Percentiles rank a stretch among this genome's conserved stretches.
Conservation (phyloP, 2,113 vertebrate species). For the Etheostoma spectabile region DNA sequence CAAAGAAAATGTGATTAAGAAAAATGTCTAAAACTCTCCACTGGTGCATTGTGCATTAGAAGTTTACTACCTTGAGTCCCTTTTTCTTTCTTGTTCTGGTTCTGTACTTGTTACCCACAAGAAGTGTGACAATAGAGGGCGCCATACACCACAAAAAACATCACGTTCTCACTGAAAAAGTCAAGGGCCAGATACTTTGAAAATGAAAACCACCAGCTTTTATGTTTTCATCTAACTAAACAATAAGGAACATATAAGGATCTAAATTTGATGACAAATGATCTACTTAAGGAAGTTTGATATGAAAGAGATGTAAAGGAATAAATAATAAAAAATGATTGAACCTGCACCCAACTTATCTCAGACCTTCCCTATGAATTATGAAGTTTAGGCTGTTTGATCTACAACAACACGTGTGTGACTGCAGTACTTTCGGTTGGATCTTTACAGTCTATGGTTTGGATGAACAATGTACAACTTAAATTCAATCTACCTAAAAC, state of each 20-base stretch:
- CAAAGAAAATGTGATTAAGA: not conserved
- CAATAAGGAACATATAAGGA: not conserved
- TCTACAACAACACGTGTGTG: not conserved
- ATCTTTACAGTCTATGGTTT: not conserved
- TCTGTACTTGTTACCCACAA: not conserved
- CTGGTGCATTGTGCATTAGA: not conserved
- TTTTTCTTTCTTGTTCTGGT: slow-evolving; percentile 3
- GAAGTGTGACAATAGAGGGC: slow-evolving; percentile 35
- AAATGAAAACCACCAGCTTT: not conserved
- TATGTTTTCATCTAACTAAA: not conserved
- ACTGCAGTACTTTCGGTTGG: not conserved
- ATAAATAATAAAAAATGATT: not conserved
- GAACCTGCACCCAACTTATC: not conserved
- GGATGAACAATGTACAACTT: not conserved
- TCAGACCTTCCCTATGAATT: not conserved
- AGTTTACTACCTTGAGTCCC: not conserved
- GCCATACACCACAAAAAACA: slow-evolving; percentile 29
- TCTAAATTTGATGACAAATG: not conserved
- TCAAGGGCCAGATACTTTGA: not conserved
- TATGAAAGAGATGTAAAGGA: not conserved
- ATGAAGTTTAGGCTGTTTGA: not conserved
- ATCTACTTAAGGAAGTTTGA: not conserved
- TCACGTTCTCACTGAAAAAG: not conserved
- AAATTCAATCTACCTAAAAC: slow-evolving; percentile 2
- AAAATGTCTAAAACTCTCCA: slow-evolving; percentile 3